A percentile compares a stretch with the other conserved stretches of the same genome.
phyloP scores from a whole-genome alignment of 2,113 vertebrate genomes.

The Glaucidium brasilianum region DNA sequence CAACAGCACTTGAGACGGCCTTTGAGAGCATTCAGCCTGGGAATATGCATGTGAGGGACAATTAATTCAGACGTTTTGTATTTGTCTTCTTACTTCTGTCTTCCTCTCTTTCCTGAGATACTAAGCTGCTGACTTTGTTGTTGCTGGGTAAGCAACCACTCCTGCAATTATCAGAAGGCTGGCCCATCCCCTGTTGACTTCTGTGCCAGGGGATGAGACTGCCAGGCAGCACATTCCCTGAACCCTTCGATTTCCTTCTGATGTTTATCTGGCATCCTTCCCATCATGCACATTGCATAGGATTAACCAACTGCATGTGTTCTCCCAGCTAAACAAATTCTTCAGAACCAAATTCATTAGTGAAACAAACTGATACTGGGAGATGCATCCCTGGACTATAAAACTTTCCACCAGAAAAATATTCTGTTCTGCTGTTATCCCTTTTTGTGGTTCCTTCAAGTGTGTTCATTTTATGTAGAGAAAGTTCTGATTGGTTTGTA shows the following conservation, averaged over 20 bases:
- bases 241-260: not conserved
- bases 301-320: not conserved
- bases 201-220: not conserved
- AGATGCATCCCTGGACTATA: no score
- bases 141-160: not conserved
- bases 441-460: not conserved
- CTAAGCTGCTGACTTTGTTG: not conserved
- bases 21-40: not conserved
- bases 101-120: not conserved
- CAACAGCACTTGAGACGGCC: not conserved
- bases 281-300: rapidly evolving
- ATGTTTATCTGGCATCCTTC: not conserved
- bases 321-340: not conserved
- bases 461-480: not conserved
- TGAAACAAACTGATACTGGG: not conserved
- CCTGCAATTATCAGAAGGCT: not conserved
- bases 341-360: rapidly evolving
- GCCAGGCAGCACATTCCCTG: not conserved
- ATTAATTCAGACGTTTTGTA: rapidly evolving
- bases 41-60: not conserved
- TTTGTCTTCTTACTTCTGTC: not conserved
- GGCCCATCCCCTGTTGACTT: not conserved
- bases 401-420: not conserved
- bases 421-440: rapidly evolving
- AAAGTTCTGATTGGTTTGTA: not conserved